Evolutionary conservation across 2,113 vertebrate genomes (phyloP).

Genomic region (Stercorarius parasiticus): DNA sequence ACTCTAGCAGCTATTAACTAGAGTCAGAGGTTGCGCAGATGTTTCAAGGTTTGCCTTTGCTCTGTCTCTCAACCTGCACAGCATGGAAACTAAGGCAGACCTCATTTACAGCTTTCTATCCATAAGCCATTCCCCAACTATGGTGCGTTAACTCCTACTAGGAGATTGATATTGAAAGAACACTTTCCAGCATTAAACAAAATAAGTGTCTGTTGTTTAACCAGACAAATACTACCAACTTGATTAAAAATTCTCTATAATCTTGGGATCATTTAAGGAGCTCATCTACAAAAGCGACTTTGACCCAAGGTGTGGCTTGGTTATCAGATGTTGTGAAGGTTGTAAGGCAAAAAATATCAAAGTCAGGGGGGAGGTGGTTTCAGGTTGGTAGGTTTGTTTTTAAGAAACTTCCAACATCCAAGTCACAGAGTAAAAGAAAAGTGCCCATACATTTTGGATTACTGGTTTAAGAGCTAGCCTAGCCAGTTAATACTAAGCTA

Average conservation of each 20-base stretch:
- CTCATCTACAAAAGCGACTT: neutral
- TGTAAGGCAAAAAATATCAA: neutral
- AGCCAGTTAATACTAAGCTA: neutral
- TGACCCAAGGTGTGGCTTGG: neutral
- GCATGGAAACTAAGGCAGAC: neutral
- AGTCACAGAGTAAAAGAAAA: neutral
- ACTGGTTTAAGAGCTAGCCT: neutral
- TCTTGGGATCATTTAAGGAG: neutral
- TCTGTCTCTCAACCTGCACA: neutral
- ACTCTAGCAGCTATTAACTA: neutral
- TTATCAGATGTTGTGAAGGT: neutral
- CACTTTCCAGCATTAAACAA: neutral
- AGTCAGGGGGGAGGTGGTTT: neutral
- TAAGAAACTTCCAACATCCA: neutral
- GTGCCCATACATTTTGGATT: neutral
- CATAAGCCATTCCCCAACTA: neutral
- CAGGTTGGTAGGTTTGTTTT: neutral
- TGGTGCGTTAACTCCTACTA: fast-evolving
- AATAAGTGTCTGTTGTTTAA: neutral
- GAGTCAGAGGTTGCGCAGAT: neutral
- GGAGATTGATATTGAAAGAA: neutral
- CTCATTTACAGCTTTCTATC: neutral
- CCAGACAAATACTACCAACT: neutral
- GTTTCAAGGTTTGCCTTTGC: neutral
- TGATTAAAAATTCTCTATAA: neutral